A percentile compares a stretch with the other conserved stretches of the same genome.
These are phyloP conservation scores for Diloba caeruleocephala DNA, from an alignment of 2,888 invertebrate species.

Conservation along the genomic window DNA sequence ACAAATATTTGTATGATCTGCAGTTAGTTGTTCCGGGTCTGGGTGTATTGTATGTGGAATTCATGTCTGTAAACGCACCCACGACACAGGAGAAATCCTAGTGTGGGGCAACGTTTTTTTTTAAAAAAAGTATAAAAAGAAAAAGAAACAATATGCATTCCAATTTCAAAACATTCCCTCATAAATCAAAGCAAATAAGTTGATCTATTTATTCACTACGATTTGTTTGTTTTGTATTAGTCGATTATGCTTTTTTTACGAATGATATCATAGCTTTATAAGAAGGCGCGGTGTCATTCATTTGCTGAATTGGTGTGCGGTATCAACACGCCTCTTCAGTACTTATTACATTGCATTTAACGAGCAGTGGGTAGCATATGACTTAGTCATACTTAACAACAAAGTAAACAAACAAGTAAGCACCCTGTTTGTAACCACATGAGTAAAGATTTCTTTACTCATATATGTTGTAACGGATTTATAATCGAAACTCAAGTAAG, in stretches of 20 bases:
- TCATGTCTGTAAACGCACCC: too few relatives aligned
- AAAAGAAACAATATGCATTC: too few relatives aligned
- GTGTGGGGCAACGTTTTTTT: too few relatives aligned
- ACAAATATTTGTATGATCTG: too few relatives aligned
- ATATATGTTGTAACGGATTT: too few relatives aligned
- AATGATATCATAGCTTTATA: constrained; percentile 51
- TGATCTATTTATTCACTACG: constrained; percentile 15
- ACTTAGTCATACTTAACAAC: constrained; percentile 3
- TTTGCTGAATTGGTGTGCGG: constrained; percentile 62
- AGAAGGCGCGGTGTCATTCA: constrained; percentile 49
- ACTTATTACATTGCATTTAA: constrained; percentile 39
- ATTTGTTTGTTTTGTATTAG: constrained; percentile 24
- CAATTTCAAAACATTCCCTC: constrained; percentile 12
- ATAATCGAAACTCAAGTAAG: too few relatives aligned
- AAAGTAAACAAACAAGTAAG: constrained; percentile 8
- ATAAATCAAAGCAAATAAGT: constrained; percentile 32
- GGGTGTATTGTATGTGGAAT: too few relatives aligned
- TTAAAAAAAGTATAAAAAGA: too few relatives aligned
- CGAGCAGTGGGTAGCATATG: constrained; percentile 29
- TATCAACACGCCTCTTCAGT: constrained; percentile 59
- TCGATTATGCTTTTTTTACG: constrained; percentile 36
- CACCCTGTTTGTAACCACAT: too few relatives aligned
- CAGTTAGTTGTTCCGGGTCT: too few relatives aligned
- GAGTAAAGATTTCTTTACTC: too few relatives aligned
- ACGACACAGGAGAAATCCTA: too few relatives aligned